phyloP scores from a whole-genome alignment of 2,113 vertebrate species.

The Murina feae region DNA sequence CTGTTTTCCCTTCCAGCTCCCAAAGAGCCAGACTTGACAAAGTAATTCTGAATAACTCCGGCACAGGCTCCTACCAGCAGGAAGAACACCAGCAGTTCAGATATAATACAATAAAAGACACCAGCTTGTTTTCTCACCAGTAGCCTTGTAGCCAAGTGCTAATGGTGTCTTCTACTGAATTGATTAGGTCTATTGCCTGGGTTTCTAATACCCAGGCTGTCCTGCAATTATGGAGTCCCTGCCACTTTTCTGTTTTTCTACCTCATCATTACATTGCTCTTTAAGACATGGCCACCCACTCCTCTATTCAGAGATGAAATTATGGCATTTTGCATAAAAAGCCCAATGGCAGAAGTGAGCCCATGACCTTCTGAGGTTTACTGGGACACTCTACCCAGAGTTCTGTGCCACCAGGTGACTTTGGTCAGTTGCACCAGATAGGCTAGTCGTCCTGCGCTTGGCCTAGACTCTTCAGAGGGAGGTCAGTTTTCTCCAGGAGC shows the following conservation, averaged over 20 bases:
- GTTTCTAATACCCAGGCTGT: conserved; percentile 6
- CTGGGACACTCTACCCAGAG: not conserved
- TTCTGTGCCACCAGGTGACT: not conserved
- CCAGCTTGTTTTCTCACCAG: conserved; percentile 45
- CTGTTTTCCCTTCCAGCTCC: conserved; percentile 7
- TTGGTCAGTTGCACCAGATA: not conserved
- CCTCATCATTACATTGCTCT: conserved; percentile 11
- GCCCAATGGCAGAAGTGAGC: not conserved
- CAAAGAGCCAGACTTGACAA: conserved; percentile 21
- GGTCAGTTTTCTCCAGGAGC: not conserved
- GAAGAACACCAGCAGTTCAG: conserved; percentile 55
- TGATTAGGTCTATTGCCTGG: conserved; percentile 53
- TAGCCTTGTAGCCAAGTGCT: conserved; percentile 49
- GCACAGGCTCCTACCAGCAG: conserved; percentile 55
- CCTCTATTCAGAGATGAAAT: not conserved
- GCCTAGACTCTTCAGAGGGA: no score
- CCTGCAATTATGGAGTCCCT: conserved; percentile 28
- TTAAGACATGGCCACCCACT: not conserved
- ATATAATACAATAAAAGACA: conserved; percentile 56
- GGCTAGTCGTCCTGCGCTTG: not conserved
- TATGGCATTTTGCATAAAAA: not conserved
- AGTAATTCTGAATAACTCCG: conserved; percentile 49
- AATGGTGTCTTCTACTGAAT: conserved; percentile 51
- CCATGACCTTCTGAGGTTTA: not conserved
- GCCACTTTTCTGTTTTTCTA: conserved; percentile 28